Base-by-base conservation (phyloP, 2,113 vertebrate species). In the Epinephelus fuscoguttatus region DNA sequence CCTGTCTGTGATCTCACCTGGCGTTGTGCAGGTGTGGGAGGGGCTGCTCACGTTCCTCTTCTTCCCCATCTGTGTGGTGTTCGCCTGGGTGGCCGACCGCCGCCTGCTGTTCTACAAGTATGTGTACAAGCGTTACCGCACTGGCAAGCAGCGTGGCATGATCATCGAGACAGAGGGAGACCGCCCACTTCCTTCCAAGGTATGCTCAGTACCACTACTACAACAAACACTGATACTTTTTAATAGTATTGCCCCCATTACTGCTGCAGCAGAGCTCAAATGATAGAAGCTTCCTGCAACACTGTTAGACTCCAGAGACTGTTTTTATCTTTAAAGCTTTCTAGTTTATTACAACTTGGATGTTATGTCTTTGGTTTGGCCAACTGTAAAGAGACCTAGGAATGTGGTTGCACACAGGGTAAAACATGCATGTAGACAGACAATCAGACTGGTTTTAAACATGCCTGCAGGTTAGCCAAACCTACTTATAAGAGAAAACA, bases 21-120 rank as follows among this genome's bases (percentile, higher is more conserved):
- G 97, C 0, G 93, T 99, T 0, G 98, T 99, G 80, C 97, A 99
- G 75, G 97, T 99, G 91, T 99, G 98, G 98, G 98, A 99, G 94
- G 96, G 96, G 49, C 94, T 99, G 85, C 97, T 99, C 55, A 99
- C 98, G 0, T 97, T 99, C 93, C 95, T 99, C 89, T 99, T 99
- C 93, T 99, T 99, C 84, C 98, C 98, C 72, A 97, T 99, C 92
- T 99, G 98, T 8, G 98, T 99, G n/a, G 88, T 98, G 70, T 99
- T 99, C 1, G 98, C 98, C 76, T 99, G 98, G 98, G 92, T 99
- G 33, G 98, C 98, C 1, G 98, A 99, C 84, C 96, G 98, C 67
- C 96, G 98, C 84, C 97, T 99, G 81, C 95, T 99, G 21, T 99
- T 99, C 93, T 99, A 99, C 95, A 99, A 99, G 93, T 99, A 99